Evolutionary conservation across 2,113 vertebrate species (phyloP), one percentile per base, ranked within the genome.

Genomic region (Leptosomus discolor): DNA sequence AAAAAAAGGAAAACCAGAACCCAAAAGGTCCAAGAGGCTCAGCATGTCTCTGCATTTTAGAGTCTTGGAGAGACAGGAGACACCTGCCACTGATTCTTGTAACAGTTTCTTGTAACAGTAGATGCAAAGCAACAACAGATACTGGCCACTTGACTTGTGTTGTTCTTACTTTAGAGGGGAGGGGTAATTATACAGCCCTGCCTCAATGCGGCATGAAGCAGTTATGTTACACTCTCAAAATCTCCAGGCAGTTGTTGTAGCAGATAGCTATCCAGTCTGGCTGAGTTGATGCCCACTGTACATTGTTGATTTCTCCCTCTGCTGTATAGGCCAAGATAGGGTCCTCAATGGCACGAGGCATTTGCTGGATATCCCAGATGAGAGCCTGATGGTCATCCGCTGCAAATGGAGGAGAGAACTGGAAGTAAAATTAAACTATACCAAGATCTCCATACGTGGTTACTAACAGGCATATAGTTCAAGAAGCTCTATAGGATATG

Each of bases 201-300:
- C 97, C 96, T 76, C 70, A 81, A 21, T 1, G 37, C 50, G 51
- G 94, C 92, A 73, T 2, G 56, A 74, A 27, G 93, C 97, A 91
- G 94, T 36, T 37, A 41, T 36, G 97, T 98, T 98, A 99, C 95
- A 99, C 99, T 78, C 99, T 98, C 97, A 99, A 98, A 96, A 99
- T 99, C 98, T 99, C 99, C 98, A 99, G 98, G 97, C 99, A 99
- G 98, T 99, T 99, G 98, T 99, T 99, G 98, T 99, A 99, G 98
- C 99, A 99, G 98, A 99, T 99, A 96, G 99, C 99, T 83, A 99
- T 99, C 99, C 99, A 99, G 98, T 99, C 99, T 8, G 99, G 99
- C 98, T 99, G 99, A 45, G 99, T 99, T 22, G 99, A 99, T 15
- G 99, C 99, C 99, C 99, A 99, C 98, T 99, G 99, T 96, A 99